Evolutionary conservation across 2,113 vertebrate species (phyloP), one percentile per base, ranked within the genome.

Genomic region (Paramisgurnus dabryanus): DNA sequence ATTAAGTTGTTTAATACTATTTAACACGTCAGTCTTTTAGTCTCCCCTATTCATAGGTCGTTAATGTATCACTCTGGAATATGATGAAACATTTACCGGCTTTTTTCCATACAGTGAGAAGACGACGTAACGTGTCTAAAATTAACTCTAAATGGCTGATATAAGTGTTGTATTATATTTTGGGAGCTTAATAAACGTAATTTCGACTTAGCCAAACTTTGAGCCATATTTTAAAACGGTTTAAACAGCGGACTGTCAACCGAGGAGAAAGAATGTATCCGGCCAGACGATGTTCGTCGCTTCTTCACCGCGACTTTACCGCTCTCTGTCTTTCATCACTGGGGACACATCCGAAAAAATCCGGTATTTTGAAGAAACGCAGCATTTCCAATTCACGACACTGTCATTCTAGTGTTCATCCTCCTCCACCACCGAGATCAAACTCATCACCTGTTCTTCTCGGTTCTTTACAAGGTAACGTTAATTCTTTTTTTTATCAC

Each of bases 261-360:
- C 4, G 7, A 58, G 40, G 50, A 55, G 66, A 2, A 58, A 80
- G 22, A n/a, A 92, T 92, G 91, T 87, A 87, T 80, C 65, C 89
- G 11, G 83, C 80, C 7, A 86, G 88, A 18, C 86, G 88, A 8
- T 90, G 87, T 60, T 89, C 86, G 17, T 22, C 79, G 11, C 65
- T 89, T 3, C 34, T 92, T 13, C 71, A 73, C 53, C 87, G 87
- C 63, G 82, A 87, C 40, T 7, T 87, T 7, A 53, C 76, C 12
- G 71, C 79, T 43, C 45, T 89, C 40, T 87, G 83, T 41, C 60
- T 68, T 3, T 72, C 87, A 12, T 82, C 84, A 0, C 63, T 69
- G 47, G 64, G 41, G 17, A 22, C 74, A 18, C 6, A 75, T 0
- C 63, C n/a, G 27, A 70, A 70, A 61, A 76, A 27, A 15, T 4